A percentile compares a stretch with the other conserved stretches of the same genome.
These are phyloP conservation scores for Morinoia aosen DNA, from an alignment of 2,888 invertebrate genomes.

Conservation along the genomic window DNA sequence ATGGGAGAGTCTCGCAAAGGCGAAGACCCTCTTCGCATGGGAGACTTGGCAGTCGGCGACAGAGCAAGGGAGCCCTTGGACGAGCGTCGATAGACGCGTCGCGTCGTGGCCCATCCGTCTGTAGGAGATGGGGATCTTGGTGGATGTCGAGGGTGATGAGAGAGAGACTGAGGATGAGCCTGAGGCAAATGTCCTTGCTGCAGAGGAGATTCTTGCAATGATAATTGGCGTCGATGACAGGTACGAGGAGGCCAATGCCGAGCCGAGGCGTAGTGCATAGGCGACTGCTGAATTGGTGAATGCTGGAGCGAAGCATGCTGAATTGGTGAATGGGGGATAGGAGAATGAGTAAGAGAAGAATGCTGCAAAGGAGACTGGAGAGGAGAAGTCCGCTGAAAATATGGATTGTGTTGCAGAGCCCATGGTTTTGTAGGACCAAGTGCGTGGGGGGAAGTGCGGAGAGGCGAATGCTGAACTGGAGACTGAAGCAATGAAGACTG, in stretches of 20 bases:
- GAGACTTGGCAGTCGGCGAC: constrained; percentile 51
- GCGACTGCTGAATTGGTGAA: constrained; percentile 52
- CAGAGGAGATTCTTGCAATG: constrained; percentile 45
- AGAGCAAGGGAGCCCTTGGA: constrained; percentile 44
- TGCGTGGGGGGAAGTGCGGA: constrained; percentile 22
- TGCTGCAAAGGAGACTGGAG: constrained; percentile 51
- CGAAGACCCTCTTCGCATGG: constrained; percentile 30
- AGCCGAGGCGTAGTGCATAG: constrained; percentile 49
- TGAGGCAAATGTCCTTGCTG: constrained; percentile 37
- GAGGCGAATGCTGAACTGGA: constrained; percentile 35
- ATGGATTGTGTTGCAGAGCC: constrained; percentile 36
- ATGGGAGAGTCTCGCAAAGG: constrained; percentile 45
- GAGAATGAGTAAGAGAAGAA: constrained; percentile 46
- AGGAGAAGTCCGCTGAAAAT: constrained; percentile 49
- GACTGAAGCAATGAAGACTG: constrained; percentile 44
- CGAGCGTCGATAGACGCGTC: constrained; percentile 25
- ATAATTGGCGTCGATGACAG: constrained; percentile 51
- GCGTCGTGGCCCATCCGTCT: constrained; percentile 52
- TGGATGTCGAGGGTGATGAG: constrained; percentile 32
- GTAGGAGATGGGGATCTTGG: constrained; percentile 44
- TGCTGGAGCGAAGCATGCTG: constrained; percentile 52
- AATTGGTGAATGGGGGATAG: constrained; percentile 50
- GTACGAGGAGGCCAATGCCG: constrained; percentile 53
- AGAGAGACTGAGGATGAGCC: constrained; percentile 33
- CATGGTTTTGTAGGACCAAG: constrained; percentile 42